Evolutionary conservation across 2,888 invertebrate species (phyloP).

Genomic region (Limnephilus marmoratus): DNA sequence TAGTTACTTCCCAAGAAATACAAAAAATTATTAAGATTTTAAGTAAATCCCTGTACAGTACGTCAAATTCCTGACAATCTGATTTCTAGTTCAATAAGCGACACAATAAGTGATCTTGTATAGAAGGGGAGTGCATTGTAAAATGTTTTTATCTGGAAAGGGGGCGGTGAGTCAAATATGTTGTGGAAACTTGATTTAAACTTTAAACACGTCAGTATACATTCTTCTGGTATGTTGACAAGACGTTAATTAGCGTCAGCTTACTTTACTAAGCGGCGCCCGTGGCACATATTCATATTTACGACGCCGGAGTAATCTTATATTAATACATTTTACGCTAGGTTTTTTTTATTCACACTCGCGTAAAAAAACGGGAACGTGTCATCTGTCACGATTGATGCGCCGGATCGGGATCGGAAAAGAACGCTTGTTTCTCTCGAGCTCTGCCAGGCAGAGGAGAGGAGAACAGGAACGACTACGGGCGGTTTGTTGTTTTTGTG

Average conservation of each 20-base stretch:
- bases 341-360: not conserved
- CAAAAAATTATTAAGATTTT: not conserved
- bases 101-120: not conserved
- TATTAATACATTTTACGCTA: not conserved
- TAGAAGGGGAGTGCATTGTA: not conserved
- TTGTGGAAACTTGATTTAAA: not conserved
- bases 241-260: conserved; percentile 22
- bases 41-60: not conserved
- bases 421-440: not conserved
- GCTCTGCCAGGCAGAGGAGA: not conserved
- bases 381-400: conserved; percentile 24
- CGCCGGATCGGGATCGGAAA: not conserved
- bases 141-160: not conserved
- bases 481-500: conserved; percentile 37
- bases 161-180: not conserved
- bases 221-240: conserved; percentile 28
- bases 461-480: not conserved
- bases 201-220: not conserved
- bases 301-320: not conserved
- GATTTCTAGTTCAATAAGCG: not conserved
- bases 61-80: not conserved
- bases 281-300: conserved; percentile 32
- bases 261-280: not conserved
- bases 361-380: not conserved
- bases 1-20: too few species aligned